A percentile compares a stretch with the other conserved stretches of the same genome.
Conservation (phyloP, 1,140 invertebrate species). For the Orchestia grillus region DNA sequence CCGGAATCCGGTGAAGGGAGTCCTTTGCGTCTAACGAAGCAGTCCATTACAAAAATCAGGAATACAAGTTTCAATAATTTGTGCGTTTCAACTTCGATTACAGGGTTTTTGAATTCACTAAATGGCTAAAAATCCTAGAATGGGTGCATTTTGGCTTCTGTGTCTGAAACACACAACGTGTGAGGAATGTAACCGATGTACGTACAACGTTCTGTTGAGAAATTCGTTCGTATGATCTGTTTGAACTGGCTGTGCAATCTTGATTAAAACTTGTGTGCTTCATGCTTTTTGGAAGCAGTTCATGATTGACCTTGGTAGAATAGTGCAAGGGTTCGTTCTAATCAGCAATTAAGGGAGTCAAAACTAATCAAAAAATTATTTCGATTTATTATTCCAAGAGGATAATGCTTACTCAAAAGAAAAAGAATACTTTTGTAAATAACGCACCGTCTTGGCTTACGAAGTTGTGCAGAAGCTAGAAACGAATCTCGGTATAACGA, state of each 20-base stretch:
- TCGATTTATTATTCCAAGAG: not conserved
- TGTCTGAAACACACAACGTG: not conserved
- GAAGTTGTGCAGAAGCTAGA: no score
- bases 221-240: not conserved
- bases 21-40: not conserved
- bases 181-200: not conserved
- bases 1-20: not conserved
- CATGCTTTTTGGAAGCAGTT: not conserved
- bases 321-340: not conserved
- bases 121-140: not conserved
- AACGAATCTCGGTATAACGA: no score
- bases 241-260: not conserved
- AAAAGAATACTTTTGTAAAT: no score
- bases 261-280: not conserved
- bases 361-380: not conserved
- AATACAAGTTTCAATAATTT: not conserved
- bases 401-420: no score
- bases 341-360: not conserved
- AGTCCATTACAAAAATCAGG: not conserved
- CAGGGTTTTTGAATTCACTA: not conserved
- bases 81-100: not conserved
- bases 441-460: no score
- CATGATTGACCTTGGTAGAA: not conserved
- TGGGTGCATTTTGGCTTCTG: not conserved
- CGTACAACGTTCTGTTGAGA: not conserved